phyloP scores from a whole-genome alignment of 2,888 invertebrate species.

The Ormyrus labotus region DNA sequence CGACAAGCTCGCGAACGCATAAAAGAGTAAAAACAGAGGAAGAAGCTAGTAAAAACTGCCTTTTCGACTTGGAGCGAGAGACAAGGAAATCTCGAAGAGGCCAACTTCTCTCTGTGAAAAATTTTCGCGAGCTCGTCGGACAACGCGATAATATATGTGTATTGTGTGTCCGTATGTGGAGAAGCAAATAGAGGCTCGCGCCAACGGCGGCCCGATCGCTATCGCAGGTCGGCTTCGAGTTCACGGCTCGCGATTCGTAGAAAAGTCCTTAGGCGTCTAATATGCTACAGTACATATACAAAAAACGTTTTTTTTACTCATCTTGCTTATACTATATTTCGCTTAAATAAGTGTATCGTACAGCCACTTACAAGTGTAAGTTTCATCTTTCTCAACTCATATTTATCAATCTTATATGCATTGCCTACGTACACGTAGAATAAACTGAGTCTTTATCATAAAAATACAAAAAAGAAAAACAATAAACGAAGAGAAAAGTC shows the following conservation, averaged over 20 bases:
- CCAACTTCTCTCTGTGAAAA: background rate
- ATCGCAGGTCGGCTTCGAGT: constrained; percentile 38
- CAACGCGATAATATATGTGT: no score
- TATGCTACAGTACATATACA: constrained; percentile 74
- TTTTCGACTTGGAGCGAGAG: constrained; percentile 2
- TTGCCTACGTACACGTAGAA: constrained; percentile 11
- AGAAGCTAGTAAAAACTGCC: background rate
- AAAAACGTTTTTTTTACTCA: constrained; percentile 60
- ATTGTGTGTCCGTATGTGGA: background rate
- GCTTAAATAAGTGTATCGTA: constrained; percentile 62
- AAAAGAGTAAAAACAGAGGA: background rate
- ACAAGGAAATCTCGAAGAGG: background rate
- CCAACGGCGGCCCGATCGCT: constrained; percentile 74
- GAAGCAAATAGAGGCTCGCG: background rate
- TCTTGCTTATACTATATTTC: constrained; percentile 59
- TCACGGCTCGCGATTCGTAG: constrained; percentile 70
- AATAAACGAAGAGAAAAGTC: constrained; percentile 45
- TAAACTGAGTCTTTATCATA: constrained; percentile 21
- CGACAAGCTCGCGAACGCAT: constrained; percentile 56
- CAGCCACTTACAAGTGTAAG: constrained; percentile 50
- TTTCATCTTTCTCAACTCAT: background rate
- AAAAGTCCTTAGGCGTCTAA: constrained; percentile 67
- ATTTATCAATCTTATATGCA: constrained; percentile 18
- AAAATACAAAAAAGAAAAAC: constrained; percentile 28
- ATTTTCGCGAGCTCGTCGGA: constrained; percentile 13